phyloP scores from a whole-genome alignment of 92 coral and sea anemone genomes.

The Epizoanthus scotinus region DNA sequence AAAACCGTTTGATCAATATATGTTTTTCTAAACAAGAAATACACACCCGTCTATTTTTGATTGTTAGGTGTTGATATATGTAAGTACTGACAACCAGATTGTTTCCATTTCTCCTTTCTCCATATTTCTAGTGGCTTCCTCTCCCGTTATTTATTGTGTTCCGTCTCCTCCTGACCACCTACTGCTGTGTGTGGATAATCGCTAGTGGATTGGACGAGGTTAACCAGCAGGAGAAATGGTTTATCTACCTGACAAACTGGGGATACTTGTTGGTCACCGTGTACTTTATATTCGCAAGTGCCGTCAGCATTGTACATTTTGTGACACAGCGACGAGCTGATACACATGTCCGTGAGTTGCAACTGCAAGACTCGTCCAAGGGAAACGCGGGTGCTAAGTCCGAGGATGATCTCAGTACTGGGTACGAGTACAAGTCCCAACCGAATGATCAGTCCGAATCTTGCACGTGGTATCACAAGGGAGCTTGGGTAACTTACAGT shows the following conservation, averaged over 20 bases:
- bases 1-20: neutral
- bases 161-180: slow-evolving; percentile 68
- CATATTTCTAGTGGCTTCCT: slow-evolving; percentile 63
- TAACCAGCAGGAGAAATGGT: slow-evolving; percentile 81
- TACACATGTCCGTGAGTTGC: slow-evolving; percentile 14
- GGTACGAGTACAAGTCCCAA: slow-evolving; percentile 32
- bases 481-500: slow-evolving; percentile 75
- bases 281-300: slow-evolving; percentile 66
- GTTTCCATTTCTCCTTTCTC: neutral
- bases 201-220: slow-evolving; percentile 73
- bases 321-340: neutral
- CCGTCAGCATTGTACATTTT: slow-evolving; percentile 52
- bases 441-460: slow-evolving; percentile 20
- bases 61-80: too few relatives aligned
- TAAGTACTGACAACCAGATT: too few relatives aligned
- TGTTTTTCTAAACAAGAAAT: too few relatives aligned
- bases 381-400: neutral
- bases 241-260: slow-evolving; percentile 95
- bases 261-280: slow-evolving; percentile 64
- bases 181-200: slow-evolving; percentile 84
- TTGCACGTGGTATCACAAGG: slow-evolving; percentile 79
- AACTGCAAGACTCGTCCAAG: neutral
- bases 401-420: neutral
- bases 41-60: too few relatives aligned
- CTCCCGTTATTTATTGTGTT: slow-evolving; percentile 44